phyloP scores from a whole-genome alignment of 2,113 vertebrate genomes.

The Mirounga angustirostris region DNA sequence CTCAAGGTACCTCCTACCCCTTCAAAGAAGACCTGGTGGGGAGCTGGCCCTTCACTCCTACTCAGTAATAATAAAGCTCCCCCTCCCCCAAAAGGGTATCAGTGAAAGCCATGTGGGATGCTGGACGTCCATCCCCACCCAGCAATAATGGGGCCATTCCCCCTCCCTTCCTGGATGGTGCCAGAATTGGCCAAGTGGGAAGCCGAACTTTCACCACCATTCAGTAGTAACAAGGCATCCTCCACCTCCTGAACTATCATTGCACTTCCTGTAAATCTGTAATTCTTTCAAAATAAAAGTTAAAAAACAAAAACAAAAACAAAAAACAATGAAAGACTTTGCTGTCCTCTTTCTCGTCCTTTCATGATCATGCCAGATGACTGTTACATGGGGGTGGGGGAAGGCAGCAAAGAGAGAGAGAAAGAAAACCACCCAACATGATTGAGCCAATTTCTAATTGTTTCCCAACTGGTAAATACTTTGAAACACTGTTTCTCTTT shows the following conservation, averaged over 20 bases:
- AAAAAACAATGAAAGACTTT: background rate
- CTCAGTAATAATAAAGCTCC: background rate
- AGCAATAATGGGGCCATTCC: background rate
- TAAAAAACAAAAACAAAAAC: background rate
- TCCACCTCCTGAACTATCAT: background rate
- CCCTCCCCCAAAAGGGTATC: background rate
- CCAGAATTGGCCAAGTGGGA: background rate
- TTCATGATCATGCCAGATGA: background rate
- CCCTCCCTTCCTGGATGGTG: background rate
- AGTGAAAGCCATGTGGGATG: background rate
- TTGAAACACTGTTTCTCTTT: background rate
- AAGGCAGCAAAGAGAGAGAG: background rate
- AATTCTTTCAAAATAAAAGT: constrained; percentile 44
- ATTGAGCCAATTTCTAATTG: background rate
- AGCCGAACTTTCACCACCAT: background rate
- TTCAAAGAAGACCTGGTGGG: background rate
- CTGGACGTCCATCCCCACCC: background rate
- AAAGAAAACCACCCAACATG: background rate
- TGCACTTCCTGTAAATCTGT: background rate
- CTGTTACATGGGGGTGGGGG: background rate
- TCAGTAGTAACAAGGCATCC: background rate
- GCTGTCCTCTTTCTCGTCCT: background rate
- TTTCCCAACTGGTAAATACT: background rate
- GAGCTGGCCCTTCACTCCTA: background rate
- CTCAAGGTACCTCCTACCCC: background rate